A percentile compares a stretch with the other conserved stretches of the same genome.
phyloP scores from a whole-genome alignment of 2,797 vertebrate species.

The Rhinoraja longicauda region DNA sequence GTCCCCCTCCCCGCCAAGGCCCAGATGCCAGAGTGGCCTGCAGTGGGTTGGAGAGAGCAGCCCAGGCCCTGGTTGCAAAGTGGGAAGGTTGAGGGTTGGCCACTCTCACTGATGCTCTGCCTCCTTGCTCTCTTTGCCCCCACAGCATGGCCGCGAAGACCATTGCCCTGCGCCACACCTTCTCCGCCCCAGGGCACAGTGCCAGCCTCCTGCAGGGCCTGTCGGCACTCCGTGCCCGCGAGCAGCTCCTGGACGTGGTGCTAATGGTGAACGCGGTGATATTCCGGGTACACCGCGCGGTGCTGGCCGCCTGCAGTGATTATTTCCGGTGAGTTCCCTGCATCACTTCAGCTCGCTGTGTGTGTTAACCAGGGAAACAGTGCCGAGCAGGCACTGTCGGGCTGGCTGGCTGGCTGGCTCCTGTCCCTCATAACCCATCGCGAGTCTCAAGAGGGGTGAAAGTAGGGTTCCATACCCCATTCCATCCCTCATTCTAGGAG shows the following conservation, averaged over 20 bases:
- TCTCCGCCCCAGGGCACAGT: constrained; percentile 89
- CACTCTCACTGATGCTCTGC: not conserved
- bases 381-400: constrained; percentile 40
- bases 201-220: constrained; percentile 83
- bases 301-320: constrained; percentile 94
- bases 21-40: not conserved
- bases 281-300: constrained; percentile 91
- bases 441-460: no score
- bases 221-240: constrained; percentile 77
- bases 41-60: no score
- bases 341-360: constrained; percentile 27
- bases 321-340: constrained; percentile 81
- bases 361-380: constrained; percentile 33
- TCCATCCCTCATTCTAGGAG: no score
- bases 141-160: constrained; percentile 89
- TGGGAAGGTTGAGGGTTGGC: no score
- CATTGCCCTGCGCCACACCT: constrained; percentile 81
- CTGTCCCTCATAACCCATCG: no score
- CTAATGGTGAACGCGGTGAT: constrained; percentile 83
- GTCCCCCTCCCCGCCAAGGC: not conserved
- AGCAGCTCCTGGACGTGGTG: constrained; percentile 88
- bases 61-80: no score
- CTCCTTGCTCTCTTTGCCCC: constrained; percentile 40
- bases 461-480: no score
- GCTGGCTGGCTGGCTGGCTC: not conserved